Base-by-base conservation (phyloP, 2,113 vertebrate genomes). In the Sturnus vulgaris region DNA sequence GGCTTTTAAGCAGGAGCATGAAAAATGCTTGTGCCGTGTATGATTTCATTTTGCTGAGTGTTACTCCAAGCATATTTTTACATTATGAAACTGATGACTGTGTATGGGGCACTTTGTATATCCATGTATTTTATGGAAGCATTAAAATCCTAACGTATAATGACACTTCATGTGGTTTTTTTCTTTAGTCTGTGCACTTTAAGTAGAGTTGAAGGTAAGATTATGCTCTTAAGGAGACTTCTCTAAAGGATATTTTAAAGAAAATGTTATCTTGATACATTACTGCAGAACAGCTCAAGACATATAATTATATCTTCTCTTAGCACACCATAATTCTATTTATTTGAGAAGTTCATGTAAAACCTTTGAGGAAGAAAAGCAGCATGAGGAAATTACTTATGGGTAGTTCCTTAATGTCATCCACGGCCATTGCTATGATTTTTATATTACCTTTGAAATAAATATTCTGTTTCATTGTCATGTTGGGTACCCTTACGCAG, bases 251-350 rank as follows among this genome's bases (percentile, higher is more conserved):
- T 9, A 21, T 42, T 56, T 49, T 39, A 15, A 25, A 81, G 44
- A 33, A 87, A 57, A 42, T 2, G 0, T 55, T 70, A 17, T 16
- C 53, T 68, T 49, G 37, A 33, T 82, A 23, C 2, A 0, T 49
- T 35, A 35, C 8, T 69, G 33, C 35, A 50, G 46, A 59, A 30
- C 15, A 86, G 44, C 46, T 60, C 7, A 82, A 73, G 60, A 27
- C 9, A 17, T 82, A n/a, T 49, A 75, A 39, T 88, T 57, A 31
- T 5, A 49, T 14, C 24, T 77, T 91, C 42, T 76, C 31, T 60
- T 71, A 63, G 33, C 5, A 5, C 63, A 46, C 28, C 0, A 0
- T 35, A 84, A 14, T 73, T 79, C 19, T 82, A 0, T 50, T 90
- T 53, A 44, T 50, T 78, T 60, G 22, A 44, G 37, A 68, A 66